Conservation (phyloP, 2,888 invertebrate genomes). For the Colostygia pectinataria region DNA sequence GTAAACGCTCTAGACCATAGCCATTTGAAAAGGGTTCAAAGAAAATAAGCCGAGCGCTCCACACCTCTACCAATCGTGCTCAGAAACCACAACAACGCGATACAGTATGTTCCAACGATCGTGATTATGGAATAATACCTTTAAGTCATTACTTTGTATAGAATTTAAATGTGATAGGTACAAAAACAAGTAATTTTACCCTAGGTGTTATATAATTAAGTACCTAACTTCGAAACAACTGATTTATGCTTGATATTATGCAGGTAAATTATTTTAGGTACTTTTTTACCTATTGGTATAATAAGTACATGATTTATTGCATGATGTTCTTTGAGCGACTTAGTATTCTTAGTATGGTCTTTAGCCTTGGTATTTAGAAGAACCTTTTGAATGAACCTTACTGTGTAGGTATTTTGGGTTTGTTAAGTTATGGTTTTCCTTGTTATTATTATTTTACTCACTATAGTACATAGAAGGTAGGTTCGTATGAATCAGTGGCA, state of each 20-base stretch:
- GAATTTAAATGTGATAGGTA: conserved; percentile 31
- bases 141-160: conserved; percentile 17
- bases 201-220: conserved; percentile 5
- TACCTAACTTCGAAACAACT: too few species aligned
- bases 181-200: conserved; percentile 4
- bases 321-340: too few species aligned
- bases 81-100: conserved; percentile 55
- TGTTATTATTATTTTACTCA: not conserved
- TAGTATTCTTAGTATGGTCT: too few species aligned
- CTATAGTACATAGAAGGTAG: too few species aligned
- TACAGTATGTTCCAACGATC: conserved; percentile 46
- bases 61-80: conserved; percentile 54
- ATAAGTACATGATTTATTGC: too few species aligned
- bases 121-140: conserved; percentile 14
- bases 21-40: conserved; percentile 50
- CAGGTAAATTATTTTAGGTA: too few species aligned
- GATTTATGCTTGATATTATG: too few species aligned
- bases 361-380: conserved; percentile 6
- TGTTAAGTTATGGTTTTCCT: not conserved
- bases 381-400: conserved; percentile 11
- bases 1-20: conserved; percentile 37
- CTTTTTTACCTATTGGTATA: too few species aligned
- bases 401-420: conserved; percentile 6
- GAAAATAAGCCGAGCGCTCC: conserved; percentile 58
- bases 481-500: too few species aligned